phyloP scores from a whole-genome alignment of 2,888 invertebrate genomes.

The Alcis repandata region DNA sequence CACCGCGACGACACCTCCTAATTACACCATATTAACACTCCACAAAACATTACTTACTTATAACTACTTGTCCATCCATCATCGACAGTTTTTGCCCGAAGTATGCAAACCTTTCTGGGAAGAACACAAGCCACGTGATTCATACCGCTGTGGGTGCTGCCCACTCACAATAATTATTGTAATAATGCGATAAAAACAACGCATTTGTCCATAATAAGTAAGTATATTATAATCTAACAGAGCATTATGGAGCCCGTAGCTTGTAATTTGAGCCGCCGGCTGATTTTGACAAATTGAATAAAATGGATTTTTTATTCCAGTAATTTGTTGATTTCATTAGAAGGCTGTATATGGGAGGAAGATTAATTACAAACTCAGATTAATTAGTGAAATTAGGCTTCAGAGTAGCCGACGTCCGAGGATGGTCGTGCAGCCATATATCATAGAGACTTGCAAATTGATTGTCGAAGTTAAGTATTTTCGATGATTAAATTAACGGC shows the following conservation, averaged over 20 bases:
- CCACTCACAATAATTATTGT: conserved; percentile 59
- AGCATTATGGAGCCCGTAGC: conserved; percentile 43
- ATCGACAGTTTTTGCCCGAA: conserved; percentile 43
- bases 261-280: conserved; percentile 45
- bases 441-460: conserved; percentile 32
- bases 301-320: conserved; percentile 38
- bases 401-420: conserved; percentile 24
- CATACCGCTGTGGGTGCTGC: conserved; percentile 60
- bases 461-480: conserved; percentile 23
- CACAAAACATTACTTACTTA: conserved; percentile 41
- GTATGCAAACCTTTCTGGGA: conserved; percentile 49
- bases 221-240: conserved; percentile 46
- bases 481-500: conserved; percentile 30
- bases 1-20: conserved; percentile 45
- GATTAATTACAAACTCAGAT: conserved; percentile 37
- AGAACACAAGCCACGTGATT: conserved; percentile 47
- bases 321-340: conserved; percentile 39
- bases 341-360: conserved; percentile 21
- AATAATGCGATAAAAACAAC: conserved; percentile 57
- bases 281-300: conserved; percentile 50
- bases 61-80: conserved; percentile 41
- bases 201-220: conserved; percentile 50
- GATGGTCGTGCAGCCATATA: conserved; percentile 23
- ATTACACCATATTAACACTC: conserved; percentile 54
- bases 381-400: conserved; percentile 44